phyloP scores from a whole-genome alignment of 2,888 invertebrate genomes.

The Drosophila testacea region DNA sequence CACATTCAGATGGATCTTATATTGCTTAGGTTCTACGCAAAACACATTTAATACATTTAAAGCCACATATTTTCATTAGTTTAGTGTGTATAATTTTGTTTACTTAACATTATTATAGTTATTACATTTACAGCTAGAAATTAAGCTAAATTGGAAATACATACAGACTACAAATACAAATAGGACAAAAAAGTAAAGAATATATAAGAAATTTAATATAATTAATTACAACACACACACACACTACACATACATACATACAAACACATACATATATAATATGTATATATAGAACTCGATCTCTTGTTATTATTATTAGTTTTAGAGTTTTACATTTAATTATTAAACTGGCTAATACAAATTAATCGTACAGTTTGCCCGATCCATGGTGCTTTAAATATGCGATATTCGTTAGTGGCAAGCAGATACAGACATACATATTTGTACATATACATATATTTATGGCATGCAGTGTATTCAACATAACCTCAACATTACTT shows the following conservation, averaged over 20 bases:
- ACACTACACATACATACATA: conserved; percentile 9
- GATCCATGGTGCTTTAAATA: conserved; percentile 8
- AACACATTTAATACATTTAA: conserved; percentile 62
- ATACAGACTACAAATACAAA: conserved; percentile 19
- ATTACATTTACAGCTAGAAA: conserved; percentile 32
- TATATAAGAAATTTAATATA: conserved; percentile 1
- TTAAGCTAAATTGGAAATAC: conserved; percentile 42
- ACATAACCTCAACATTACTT: conserved; percentile 18
- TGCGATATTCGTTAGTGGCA: conserved; percentile 2
- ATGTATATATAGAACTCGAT: conserved; percentile 28
- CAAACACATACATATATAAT: conserved; percentile 35
- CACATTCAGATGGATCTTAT: conserved; percentile 11
- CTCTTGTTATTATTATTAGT: neutral
- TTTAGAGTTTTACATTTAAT: conserved; percentile 6
- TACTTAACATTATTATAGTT: conserved; percentile 21
- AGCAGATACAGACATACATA: conserved; percentile 2
- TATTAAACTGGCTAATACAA: conserved; percentile 31
- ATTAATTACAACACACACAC: conserved; percentile 17
- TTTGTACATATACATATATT: neutral
- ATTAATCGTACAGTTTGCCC: conserved; percentile 23
- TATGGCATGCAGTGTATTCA: conserved; percentile 14
- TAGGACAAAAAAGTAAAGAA: conserved; percentile 7
- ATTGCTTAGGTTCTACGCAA: conserved; percentile 37
- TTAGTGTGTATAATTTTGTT: conserved; percentile 43
- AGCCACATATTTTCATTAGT: conserved; percentile 61